A percentile compares a stretch with the other conserved stretches of the same genome.
Conservation (phyloP, 2,888 invertebrate species). For the Pinctada fucata region DNA sequence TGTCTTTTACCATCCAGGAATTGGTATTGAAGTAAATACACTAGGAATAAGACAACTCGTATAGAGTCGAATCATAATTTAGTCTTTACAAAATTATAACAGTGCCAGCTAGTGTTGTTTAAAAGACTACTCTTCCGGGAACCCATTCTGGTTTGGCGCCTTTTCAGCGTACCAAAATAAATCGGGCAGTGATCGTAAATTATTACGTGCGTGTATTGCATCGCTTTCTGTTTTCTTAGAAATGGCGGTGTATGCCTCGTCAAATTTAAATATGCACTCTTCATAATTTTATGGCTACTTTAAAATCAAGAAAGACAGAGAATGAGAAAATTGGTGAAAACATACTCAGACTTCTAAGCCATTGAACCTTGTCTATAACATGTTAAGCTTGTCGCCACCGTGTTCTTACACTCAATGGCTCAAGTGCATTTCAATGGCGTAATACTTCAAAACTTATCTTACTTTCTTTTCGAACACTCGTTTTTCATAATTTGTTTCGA, state of each 20-base stretch:
- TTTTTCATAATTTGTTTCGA: slow-evolving; percentile 20
- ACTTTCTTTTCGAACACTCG: slow-evolving; percentile 25
- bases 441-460: slow-evolving; percentile 16
- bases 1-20: no score
- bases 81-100: no score
- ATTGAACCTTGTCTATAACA: slow-evolving; percentile 18
- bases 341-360: slow-evolving; percentile 12
- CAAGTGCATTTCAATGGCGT: slow-evolving; percentile 21
- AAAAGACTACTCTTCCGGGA: no score
- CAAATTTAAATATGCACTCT: slow-evolving; percentile 31
- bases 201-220: no score
- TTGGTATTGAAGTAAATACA: no score
- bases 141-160: no score
- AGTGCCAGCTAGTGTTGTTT: no score
- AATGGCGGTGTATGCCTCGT: slow-evolving; percentile 19
- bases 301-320: slow-evolving; percentile 24
- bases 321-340: slow-evolving; percentile 22
- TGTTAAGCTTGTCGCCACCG: slow-evolving; percentile 19
- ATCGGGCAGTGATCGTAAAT: no score
- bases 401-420: slow-evolving; percentile 22
- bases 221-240: neutral
- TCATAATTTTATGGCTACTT: slow-evolving; percentile 26
- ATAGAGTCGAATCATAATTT: no score
- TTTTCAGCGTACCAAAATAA: no score
- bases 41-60: no score